Percentiles rank a stretch among this genome's conserved stretches.
phyloP scores from a whole-genome alignment of 64 coral and sea anemone genomes.

The Montipora sp. region DNA sequence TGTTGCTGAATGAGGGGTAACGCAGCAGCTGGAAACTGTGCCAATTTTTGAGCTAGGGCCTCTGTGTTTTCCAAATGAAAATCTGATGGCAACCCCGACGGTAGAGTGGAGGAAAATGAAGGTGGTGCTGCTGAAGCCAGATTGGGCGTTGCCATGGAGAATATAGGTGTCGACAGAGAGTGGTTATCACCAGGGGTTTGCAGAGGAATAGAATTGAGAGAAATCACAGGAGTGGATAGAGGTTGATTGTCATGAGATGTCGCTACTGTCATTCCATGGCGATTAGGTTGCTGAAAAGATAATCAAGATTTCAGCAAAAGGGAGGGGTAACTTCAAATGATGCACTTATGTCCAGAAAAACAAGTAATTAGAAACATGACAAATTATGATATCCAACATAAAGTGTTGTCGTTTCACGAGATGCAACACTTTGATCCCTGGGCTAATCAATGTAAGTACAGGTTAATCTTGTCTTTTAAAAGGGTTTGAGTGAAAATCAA shows the following conservation, averaged over 20 bases:
- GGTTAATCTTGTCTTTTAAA: no score
- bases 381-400: no score
- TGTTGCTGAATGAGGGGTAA: conserved; percentile 35
- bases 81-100: conserved; percentile 23
- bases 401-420: no score
- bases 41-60: conserved; percentile 33
- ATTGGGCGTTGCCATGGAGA: conserved; percentile 41
- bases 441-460: no score
- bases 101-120: conserved; percentile 30
- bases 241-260: conserved; percentile 30
- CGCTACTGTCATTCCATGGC: not conserved
- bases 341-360: not conserved
- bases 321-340: not conserved
- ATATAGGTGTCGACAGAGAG: conserved; percentile 8
- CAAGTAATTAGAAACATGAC: no score
- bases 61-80: conserved; percentile 33
- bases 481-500: no score
- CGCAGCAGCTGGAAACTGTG: conserved; percentile 16
- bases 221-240: conserved; percentile 38
- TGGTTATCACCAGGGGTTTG: conserved; percentile 29
- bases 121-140: conserved; percentile 15
- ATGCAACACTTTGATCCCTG: no score
- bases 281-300: conserved; percentile 34
- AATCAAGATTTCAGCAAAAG: not conserved
- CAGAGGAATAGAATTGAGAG: conserved; percentile 10